phyloP scores from a whole-genome alignment of 2,888 invertebrate genomes.

The Spilosoma lubricipeda region DNA sequence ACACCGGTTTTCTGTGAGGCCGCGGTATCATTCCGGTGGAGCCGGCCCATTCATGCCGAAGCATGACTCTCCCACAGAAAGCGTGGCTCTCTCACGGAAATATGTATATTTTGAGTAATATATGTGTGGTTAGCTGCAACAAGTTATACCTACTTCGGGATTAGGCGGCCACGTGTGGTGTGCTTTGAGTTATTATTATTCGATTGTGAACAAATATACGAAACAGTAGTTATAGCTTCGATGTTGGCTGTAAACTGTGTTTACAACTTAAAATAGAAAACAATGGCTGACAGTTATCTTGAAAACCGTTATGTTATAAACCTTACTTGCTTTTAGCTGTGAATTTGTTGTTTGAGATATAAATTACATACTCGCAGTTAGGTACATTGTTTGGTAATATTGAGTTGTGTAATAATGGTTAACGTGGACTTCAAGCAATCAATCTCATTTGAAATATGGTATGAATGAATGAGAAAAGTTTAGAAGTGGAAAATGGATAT shows the following conservation, averaged over 20 bases:
- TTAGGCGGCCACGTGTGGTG: not conserved
- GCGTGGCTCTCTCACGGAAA: too few relatives aligned
- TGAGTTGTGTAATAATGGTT: not conserved
- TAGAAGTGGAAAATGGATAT: not conserved
- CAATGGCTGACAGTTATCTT: slow-evolving; percentile 18
- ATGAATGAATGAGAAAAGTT: not conserved
- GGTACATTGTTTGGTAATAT: not conserved
- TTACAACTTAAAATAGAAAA: slow-evolving; percentile 8
- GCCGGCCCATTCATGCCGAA: too few relatives aligned
- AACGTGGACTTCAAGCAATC: not conserved
- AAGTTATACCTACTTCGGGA: too few relatives aligned
- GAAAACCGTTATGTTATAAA: slow-evolving; percentile 14
- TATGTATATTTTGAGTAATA: too few relatives aligned
- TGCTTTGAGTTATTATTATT: not conserved
- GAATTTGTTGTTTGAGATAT: slow-evolving; percentile 9
- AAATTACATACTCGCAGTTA: not conserved
- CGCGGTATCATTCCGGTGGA: too few relatives aligned
- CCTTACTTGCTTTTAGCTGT: slow-evolving; percentile 1
- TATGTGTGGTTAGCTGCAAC: too few relatives aligned
- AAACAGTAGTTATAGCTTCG: not conserved
- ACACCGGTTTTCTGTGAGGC: too few relatives aligned
- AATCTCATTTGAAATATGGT: not conserved
- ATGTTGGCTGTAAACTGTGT: slow-evolving; percentile 8
- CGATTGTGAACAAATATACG: not conserved
- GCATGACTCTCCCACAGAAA: too few relatives aligned